Conservation (phyloP, 2,113 vertebrate species). For the Pyrgilauda ruficollis region DNA sequence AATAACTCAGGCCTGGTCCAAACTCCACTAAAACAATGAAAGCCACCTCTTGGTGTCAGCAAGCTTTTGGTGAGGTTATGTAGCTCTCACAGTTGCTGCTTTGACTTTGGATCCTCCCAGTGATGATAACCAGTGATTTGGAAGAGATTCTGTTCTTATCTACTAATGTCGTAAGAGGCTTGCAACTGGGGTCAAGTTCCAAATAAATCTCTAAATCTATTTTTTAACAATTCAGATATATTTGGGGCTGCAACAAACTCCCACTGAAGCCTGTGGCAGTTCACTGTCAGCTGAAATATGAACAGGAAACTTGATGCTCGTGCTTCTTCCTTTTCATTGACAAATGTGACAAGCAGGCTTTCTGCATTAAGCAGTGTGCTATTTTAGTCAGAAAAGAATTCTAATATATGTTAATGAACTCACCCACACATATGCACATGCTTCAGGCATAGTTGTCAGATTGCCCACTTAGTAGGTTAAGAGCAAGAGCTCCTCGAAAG, state of each 20-base stretch:
- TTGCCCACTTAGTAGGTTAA: not conserved
- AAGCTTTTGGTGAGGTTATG: not conserved
- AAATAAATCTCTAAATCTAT: not conserved
- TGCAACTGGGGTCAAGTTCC: not conserved
- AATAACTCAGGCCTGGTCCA: not conserved
- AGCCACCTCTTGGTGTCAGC: not conserved
- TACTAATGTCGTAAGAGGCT: not conserved
- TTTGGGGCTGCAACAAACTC: not conserved
- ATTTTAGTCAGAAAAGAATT: slow-evolving; percentile 11
- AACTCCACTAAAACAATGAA: not conserved
- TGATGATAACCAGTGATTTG: not conserved
- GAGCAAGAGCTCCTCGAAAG: not conserved
- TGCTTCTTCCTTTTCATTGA: slow-evolving; percentile 47
- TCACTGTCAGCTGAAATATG: not conserved
- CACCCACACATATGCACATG: not conserved
- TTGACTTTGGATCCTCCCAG: not conserved
- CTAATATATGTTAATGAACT: slow-evolving; percentile 26
- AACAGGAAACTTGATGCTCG: not conserved
- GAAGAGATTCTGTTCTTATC: not conserved
- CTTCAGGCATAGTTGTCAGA: not conserved
- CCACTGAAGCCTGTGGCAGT: not conserved
- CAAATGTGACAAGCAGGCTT: not conserved
- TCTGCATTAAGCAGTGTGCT: not conserved
- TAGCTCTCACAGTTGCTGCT: not conserved
- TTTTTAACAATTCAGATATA: not conserved